Base-by-base conservation (phyloP, 2,113 vertebrate species). In the Pseudorasbora parva region DNA sequence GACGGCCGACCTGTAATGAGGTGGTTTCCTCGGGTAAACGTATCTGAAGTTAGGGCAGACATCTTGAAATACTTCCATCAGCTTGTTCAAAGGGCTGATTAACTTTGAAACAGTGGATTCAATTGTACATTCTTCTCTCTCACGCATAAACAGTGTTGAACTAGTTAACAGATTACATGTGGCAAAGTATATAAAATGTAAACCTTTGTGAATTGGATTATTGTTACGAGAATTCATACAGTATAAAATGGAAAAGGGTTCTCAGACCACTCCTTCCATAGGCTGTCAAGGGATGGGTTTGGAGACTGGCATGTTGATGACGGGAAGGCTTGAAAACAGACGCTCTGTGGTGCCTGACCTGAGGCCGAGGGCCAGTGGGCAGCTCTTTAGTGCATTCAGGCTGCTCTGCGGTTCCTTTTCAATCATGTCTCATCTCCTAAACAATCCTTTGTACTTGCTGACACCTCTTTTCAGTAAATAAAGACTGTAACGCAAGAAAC, bases 371-470 rank as follows among this genome's bases (percentile, higher is more conserved):
- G 83, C 87, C 62, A 33, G 80, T 30, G 91, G 88, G 60, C 85
- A 88, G 95, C 91, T 93, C 91, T 96, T 96, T 75, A 93, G 97
- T 98, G 97, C 98, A 98, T 99, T 98, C 96, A 91, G 90, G 94
- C 94, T 91, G 93, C 85, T 89, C 60, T 73, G 90, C 87, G 4
- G 41, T 72, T 78, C 89, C 54, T 27, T 78, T 64, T 84, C 54
- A 21, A 84, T 84, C 87, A 88, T 84, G 89, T 78, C 88, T 72
- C 75, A 80, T 92, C 90, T 90, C 80, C 69, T 77, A 57, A 81
- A 21, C 30, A 78, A 85, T 82, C 77, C n/a, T 82, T 78, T 86
- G 86, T 87, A 74, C 45, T 68, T 81, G 81, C 86, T 90, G 82
- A 72, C 4, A 1, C 56, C 37, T 84, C 11, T 10, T 37, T 85